Evolutionary conservation across 2,113 vertebrate genomes (phyloP), one percentile per base, ranked within the genome.

Genomic region (Istiophorus platypterus): DNA sequence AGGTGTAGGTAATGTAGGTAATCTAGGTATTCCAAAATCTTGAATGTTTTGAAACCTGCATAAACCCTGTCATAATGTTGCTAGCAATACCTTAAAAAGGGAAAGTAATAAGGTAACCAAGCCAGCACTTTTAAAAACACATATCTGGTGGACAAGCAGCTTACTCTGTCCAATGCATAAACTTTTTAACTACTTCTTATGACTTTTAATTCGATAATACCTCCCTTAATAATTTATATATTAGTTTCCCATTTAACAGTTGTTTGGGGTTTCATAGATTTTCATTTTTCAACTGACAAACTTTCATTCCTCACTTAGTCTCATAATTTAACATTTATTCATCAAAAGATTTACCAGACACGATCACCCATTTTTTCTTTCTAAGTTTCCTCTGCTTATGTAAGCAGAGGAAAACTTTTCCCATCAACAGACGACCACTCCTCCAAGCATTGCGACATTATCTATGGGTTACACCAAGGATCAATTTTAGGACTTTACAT

Each of bases 81-180:
- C 1, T 57, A 26, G 41, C 11, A 42, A 45, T 6, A 49, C 7
- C 1, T 49, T 20, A 20, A 49, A 7, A 49, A 49, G 7, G 41
- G 2, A 39, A 39, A 39, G 37, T 42, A 51, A 65, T 22, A 49
- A 34, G 12, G 58, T 39, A 15, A 18, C 4, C 22, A 59, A 49
- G 49, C 57, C 49, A 65, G 56, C 17, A 17, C 9, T 54, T 70
- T 65, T 26, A 67, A 14, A 67, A 82, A 69, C 62, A 81, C 22
- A 31, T 65, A 47, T 51, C 72, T 18, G 57, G 86, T 86, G 81
- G 82, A 86, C 76, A 41, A 57, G n/a, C 4, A 87, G 57, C 8
- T 71, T 84, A 88, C 78, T 72, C 29, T 5, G 74, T 73, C 76
- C 75, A 52, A 7, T 65, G 41, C 3, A 76, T 69, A 4, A 51